A percentile compares a stretch with the other conserved stretches of the same genome.
phyloP scores from a whole-genome alignment of 2,797 vertebrate genomes.

The Bradypus variegatus region DNA sequence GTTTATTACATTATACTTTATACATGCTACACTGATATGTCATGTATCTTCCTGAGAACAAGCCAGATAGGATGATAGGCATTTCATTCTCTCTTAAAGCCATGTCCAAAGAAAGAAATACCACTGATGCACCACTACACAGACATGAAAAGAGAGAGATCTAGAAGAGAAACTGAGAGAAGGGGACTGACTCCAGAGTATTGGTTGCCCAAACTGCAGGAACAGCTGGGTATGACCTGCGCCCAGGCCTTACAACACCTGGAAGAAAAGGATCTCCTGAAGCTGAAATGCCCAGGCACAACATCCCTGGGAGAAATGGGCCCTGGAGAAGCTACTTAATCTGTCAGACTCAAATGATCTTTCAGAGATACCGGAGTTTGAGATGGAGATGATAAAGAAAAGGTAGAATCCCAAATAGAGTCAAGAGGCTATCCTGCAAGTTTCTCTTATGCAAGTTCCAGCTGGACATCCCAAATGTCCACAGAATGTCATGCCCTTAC shows the following conservation, averaged over 20 bases:
- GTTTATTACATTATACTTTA: too few species aligned
- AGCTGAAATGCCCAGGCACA: constrained; percentile 20
- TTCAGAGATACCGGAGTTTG: background rate
- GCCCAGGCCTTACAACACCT: constrained; percentile 51
- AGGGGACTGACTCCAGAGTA: constrained; percentile 33
- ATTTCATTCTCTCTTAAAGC: constrained; percentile 27
- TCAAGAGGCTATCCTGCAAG: too few species aligned
- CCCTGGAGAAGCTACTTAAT: constrained; percentile 30
- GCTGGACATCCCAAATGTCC: too few species aligned
- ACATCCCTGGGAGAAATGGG: constrained; percentile 55
- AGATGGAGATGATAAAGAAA: background rate
- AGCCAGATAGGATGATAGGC: too few species aligned
- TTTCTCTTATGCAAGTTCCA: too few species aligned
- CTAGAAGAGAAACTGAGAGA: constrained; percentile 38
- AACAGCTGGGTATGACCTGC: constrained; percentile 51
- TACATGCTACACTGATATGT: too few species aligned
- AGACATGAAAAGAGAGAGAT: background rate
- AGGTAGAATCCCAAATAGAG: background rate
- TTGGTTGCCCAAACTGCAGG: constrained; percentile 51
- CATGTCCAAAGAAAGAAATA: background rate
- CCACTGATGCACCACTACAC: background rate
- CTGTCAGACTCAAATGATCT: background rate
- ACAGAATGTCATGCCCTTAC: too few species aligned
- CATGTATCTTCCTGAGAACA: too few species aligned
- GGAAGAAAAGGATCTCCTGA: constrained; percentile 48